A percentile compares a stretch with the other conserved stretches of the same genome.
phyloP scores from a whole-genome alignment of 2,113 vertebrate genomes.

The Pontoporia blainvillei region DNA sequence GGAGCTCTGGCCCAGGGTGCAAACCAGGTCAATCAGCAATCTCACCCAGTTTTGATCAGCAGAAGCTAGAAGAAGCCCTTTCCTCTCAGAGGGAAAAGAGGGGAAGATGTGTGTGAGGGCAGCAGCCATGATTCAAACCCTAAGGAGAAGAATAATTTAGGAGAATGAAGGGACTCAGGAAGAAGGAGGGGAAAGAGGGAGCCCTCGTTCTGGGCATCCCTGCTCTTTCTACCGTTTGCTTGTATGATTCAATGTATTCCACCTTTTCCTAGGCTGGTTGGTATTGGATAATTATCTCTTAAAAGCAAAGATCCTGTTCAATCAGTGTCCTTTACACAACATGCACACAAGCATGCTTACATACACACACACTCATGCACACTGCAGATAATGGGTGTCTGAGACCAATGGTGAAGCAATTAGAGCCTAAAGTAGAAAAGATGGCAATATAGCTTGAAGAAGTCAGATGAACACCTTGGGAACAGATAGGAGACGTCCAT shows the following conservation, averaged over 20 bases:
- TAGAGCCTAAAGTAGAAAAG: background rate
- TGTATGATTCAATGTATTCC: background rate
- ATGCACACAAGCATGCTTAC: fast-evolving
- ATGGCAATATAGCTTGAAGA: background rate
- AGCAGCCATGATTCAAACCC: background rate
- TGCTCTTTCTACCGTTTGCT: background rate
- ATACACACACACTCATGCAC: background rate
- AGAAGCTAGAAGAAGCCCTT: background rate
- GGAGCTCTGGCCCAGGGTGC: background rate
- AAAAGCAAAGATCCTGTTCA: background rate
- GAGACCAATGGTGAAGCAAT: background rate
- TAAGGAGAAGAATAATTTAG: background rate
- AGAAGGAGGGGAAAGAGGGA: background rate
- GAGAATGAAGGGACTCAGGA: background rate
- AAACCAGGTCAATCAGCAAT: background rate
- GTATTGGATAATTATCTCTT: background rate
- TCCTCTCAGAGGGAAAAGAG: background rate
- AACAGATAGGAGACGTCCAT: background rate
- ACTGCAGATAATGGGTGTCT: background rate
- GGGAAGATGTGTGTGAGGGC: background rate
- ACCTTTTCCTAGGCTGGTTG: background rate
- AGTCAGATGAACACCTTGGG: background rate
- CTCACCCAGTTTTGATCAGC: background rate
- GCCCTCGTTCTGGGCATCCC: background rate
- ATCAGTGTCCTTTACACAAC: background rate